A percentile compares a stretch with the other conserved stretches of the same genome.
Conservation (phyloP, 2,797 vertebrate genomes). For the Lepilemur septentrionalis region DNA sequence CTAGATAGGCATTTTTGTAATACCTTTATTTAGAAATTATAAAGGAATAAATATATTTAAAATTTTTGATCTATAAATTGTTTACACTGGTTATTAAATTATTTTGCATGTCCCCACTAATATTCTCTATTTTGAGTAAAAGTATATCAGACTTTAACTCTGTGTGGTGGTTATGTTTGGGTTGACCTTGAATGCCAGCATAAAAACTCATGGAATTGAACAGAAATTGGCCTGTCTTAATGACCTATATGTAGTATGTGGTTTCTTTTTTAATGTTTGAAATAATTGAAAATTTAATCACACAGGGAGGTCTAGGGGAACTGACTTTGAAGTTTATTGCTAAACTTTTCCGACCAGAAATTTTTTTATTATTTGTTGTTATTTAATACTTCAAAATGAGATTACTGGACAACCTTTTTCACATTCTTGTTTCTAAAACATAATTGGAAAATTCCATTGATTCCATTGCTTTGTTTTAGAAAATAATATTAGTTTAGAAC, state of each 20-base stretch:
- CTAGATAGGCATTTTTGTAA: conserved; percentile 27
- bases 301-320: not conserved
- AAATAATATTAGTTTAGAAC: conserved; percentile 24
- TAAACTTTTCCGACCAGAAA: conserved; percentile 3
- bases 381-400: conserved; percentile 1
- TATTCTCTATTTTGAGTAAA: conserved; percentile 45
- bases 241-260: not conserved
- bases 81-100: conserved; percentile 28
- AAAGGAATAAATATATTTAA: conserved; percentile 28
- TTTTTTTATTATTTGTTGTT: not conserved
- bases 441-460: not conserved
- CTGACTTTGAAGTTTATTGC: conserved; percentile 29
- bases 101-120: conserved; percentile 13
- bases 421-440: conserved; percentile 24
- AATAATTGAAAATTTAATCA: conserved; percentile 5
- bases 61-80: conserved; percentile 41
- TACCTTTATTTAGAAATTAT: conserved; percentile 44
- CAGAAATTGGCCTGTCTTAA: conserved; percentile 29
- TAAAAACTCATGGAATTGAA: conserved; percentile 29
- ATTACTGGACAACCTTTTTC: not conserved
- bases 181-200: not conserved
- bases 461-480: conserved; percentile 43
- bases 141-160: conserved; percentile 38
- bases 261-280: conserved; percentile 41
- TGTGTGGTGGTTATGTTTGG: conserved; percentile 17